Evolutionary conservation across 2,888 invertebrate species (phyloP).

Genomic region (Drosophila greeni): DNA sequence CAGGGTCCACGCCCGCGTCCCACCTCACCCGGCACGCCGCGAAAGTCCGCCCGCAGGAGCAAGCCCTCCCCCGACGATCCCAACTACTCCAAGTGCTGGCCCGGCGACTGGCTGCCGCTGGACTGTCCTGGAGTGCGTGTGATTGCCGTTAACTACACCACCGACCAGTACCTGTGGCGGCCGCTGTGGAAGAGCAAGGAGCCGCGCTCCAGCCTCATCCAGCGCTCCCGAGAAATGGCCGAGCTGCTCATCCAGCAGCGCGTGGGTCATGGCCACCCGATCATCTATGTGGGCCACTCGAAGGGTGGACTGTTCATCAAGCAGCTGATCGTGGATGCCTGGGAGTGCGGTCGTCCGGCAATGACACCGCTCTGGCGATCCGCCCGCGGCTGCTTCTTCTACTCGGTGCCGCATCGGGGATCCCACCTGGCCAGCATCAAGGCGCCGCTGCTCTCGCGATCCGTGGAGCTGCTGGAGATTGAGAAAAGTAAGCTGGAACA

Average conservation of each 20-base stretch:
- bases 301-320: conserved; percentile 94
- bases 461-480: conserved; percentile 88
- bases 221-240: conserved; percentile 86
- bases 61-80: conserved; percentile 67
- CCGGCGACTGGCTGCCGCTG: conserved; percentile 89
- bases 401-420: conserved; percentile 92
- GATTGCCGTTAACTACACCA: conserved; percentile 89
- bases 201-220: conserved; percentile 83
- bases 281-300: conserved; percentile 90
- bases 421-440: conserved; percentile 88
- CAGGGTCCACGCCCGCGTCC: conserved; percentile 3
- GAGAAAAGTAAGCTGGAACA: conserved; percentile 82
- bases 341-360: conserved; percentile 79
- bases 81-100: conserved; percentile 87
- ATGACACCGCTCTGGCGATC: conserved; percentile 80
- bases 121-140: conserved; percentile 89
- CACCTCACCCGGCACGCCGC: conserved; percentile 11
- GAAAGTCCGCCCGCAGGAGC: conserved; percentile 36
- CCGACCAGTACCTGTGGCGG: conserved; percentile 87
- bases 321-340: conserved; percentile 86
- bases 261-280: conserved; percentile 87
- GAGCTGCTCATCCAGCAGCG: conserved; percentile 82
- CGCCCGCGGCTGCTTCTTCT: conserved; percentile 87
- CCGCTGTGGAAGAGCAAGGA: conserved; percentile 86
- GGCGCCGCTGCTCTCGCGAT: conserved; percentile 86